Conservation (phyloP, 2,113 vertebrate genomes). For the Actenoides lindsayi region DNA sequence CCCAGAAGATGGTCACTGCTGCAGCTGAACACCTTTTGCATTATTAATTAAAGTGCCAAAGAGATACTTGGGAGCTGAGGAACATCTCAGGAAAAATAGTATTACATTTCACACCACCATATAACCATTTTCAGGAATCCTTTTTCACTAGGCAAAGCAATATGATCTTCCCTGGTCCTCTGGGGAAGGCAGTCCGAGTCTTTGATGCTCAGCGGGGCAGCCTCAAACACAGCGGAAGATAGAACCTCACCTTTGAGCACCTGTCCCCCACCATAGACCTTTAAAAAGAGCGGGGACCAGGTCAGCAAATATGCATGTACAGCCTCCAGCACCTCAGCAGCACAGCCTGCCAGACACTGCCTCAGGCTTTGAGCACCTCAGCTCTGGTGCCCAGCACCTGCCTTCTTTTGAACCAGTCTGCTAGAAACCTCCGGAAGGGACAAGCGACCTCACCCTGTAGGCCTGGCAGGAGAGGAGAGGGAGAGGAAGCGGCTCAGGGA, state of each 20-base stretch:
- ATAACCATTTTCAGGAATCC: not conserved
- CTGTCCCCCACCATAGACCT: no score
- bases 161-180: not conserved
- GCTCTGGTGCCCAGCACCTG: not conserved
- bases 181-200: accelerated
- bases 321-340: not conserved
- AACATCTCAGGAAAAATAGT: not conserved
- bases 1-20: no score
- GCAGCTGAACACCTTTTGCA: not conserved
- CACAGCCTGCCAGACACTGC: not conserved
- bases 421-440: not conserved
- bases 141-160: not conserved
- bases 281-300: not conserved
- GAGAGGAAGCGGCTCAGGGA: not conserved
- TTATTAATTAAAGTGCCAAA: not conserved
- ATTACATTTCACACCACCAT: not conserved
- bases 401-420: not conserved
- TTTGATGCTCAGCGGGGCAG: no score
- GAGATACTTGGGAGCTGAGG: accelerated
- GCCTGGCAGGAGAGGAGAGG: no score
- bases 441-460: not conserved
- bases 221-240: accelerated
- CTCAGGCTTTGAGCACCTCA: no score
- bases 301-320: accelerated
- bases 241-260: not conserved